phyloP scores from a whole-genome alignment of 1,140 invertebrate genomes.

The Papilio polyxenes region DNA sequence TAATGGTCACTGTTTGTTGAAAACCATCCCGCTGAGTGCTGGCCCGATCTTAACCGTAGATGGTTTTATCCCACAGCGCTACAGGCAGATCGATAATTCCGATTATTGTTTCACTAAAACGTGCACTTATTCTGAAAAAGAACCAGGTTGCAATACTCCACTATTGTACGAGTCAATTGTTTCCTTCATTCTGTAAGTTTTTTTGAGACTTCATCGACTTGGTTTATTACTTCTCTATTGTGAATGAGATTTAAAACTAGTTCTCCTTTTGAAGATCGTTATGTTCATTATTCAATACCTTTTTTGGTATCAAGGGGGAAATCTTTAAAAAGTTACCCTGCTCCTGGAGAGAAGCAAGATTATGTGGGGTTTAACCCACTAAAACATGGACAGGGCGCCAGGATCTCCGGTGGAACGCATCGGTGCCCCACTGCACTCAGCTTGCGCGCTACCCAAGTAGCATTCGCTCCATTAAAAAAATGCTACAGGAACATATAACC shows the following conservation, averaged over 20 bases:
- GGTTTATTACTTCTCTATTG: not conserved
- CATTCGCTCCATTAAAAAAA: too few species aligned
- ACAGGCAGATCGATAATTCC: slow-evolving; percentile 49
- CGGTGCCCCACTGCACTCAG: too few species aligned
- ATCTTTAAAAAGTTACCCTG: not conserved
- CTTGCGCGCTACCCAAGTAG: too few species aligned
- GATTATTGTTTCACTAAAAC: slow-evolving; percentile 48
- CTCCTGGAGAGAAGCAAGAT: too few species aligned
- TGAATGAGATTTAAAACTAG: not conserved
- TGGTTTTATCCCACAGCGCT: slow-evolving; percentile 69
- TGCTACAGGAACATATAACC: too few species aligned
- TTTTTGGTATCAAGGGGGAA: not conserved
- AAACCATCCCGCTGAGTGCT: slow-evolving; percentile 65
- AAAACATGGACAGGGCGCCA: too few species aligned
- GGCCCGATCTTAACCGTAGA: slow-evolving; percentile 73
- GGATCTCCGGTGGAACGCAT: too few species aligned
- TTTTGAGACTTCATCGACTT: slow-evolving; percentile 29
- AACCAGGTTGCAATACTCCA: slow-evolving; percentile 18
- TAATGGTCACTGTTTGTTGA: slow-evolving; percentile 46
- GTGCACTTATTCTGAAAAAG: slow-evolving; percentile 37
- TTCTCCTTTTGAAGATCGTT: not conserved
- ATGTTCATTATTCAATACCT: not conserved
- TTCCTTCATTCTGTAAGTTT: slow-evolving; percentile 14
- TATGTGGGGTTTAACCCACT: too few species aligned
- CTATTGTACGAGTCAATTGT: slow-evolving; percentile 19